Base-by-base conservation (phyloP, 2,113 vertebrate species). In the Oreotrochilus melanogaster region DNA sequence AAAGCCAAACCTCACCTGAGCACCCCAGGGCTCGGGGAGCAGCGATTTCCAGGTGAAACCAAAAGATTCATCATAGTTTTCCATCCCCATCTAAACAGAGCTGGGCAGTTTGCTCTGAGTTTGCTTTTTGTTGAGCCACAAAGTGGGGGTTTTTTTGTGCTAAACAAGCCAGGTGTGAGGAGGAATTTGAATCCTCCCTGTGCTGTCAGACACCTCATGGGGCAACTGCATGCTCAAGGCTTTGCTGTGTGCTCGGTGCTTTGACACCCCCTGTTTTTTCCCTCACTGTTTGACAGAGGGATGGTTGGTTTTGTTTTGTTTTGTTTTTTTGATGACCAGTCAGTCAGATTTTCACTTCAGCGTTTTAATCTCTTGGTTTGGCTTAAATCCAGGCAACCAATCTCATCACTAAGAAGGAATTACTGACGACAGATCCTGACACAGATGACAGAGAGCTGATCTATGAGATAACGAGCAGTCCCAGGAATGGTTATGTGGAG, bases 361-460 rank as follows among this genome's bases (percentile, higher is more conserved):
- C 60, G 12, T 60, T 88, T 88, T 28, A 71, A 27, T 67, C 48
- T 30, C 56, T 69, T 71, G 89, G 37, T 96, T 95, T 95, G 79
- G 94, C 94, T 98, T 95, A 96, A 73, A 97, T 95, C 43, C 95
- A 99, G 99, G 98, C 99, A 50, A 98, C 98, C 85, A 99, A 99
- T 94, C 86, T 99, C 69, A 99, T 99, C 98, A 98, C 98, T 51
- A 99, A 99, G 98, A 99, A 99, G 96, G 99, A 99, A 96, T 98
- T 99, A 76, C 97, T 99, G 97, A 99, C 98, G 5, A 92, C 98
- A 76, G 99, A 99, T 80, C 99, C 99, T 0, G 99, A 99, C 98
- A 99, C 99, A 0, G 98, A 99, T 8, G 99, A 99, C 80, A 96
- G 91, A 1, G 99, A 99, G 89, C 98, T 99, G 89, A 95, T 98